phyloP scores from a whole-genome alignment of 2,888 invertebrate species.

The Oscheius myriophilus region DNA sequence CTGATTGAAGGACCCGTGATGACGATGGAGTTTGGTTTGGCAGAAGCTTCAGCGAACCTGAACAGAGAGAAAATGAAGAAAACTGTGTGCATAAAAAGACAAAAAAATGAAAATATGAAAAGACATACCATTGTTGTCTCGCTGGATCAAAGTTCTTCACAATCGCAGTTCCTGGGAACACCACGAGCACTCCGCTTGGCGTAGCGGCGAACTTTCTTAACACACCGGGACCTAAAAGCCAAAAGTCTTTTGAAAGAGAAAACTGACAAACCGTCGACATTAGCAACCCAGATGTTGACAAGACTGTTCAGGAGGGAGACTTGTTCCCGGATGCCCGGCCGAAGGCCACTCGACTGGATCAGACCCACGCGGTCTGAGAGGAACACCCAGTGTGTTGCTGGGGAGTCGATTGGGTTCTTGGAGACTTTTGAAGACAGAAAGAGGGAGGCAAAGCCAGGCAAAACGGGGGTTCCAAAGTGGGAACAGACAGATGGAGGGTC shows the following conservation, averaged over 20 bases:
- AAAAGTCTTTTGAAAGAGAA: too few relatives aligned
- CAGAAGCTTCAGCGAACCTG: constrained; percentile 20
- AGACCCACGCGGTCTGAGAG: constrained; percentile 24
- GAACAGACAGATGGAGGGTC: constrained; percentile 3
- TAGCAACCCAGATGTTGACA: constrained; percentile 8
- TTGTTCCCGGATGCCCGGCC: constrained; percentile 24
- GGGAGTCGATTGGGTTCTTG: not conserved
- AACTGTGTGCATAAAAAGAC: not conserved
- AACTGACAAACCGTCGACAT: constrained; percentile 12
- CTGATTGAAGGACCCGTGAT: constrained; percentile 24
- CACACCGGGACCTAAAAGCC: not conserved
- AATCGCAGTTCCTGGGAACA: constrained; percentile 21
- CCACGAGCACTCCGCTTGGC: constrained; percentile 22
- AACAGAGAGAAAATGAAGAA: too few relatives aligned
- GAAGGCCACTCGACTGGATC: constrained; percentile 11
- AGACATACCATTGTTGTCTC: constrained; percentile 24
- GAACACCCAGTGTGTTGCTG: constrained; percentile 8
- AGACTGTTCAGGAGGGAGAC: constrained; percentile 14
- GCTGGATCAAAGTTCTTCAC: constrained; percentile 15
- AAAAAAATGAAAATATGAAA: not conserved
- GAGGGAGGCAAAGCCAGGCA: constrained; percentile 18
- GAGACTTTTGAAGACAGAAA: constrained; percentile 14
- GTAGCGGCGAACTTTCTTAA: constrained; percentile 16
- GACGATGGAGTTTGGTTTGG: constrained; percentile 18
- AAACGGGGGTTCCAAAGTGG: not conserved